Evolutionary conservation across 1,140 invertebrate genomes (phyloP), one percentile per base, ranked within the genome.

Genomic region (Eumaeus atala): DNA sequence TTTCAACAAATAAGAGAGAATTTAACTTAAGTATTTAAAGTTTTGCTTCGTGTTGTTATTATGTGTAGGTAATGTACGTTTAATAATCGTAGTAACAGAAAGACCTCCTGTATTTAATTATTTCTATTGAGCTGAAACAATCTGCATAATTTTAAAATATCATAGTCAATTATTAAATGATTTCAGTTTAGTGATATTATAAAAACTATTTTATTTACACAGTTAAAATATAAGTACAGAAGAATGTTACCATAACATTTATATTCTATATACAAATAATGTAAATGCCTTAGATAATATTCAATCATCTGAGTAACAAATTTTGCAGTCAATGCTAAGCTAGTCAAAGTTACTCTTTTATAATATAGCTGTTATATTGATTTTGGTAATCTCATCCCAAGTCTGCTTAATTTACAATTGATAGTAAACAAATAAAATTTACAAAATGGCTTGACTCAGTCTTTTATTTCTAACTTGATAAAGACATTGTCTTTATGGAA

Each of bases 361-460:
- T n/a, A n/a, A n/a, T 28, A 52, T 44, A 33, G 28, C 28, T 44
- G 3, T 47, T 16, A 51, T 66, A 14, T 44, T 44, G 10, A 40
- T 59, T 59, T 55, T 37, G 59, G 56, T 61, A 77, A 74, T 80
- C 68, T 75, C 72, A 67, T 58, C 65, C 59, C 52, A 66, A 54
- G 72, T 77, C 66, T 77, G 70, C 66, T 75, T 77, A 71, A 71
- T 70, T 69, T 75, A 66, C 58, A 68, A 72, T 66, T 66, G 66
- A 62, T 64, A 67, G 64, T 56, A 67, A 68, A 59, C 62, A 67
- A 82, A 77, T 81, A 86, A 83, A 77, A 47, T 72, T 70, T 62
- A 44, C 44, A 69, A 75, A 76, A 83, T 82, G 72, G 69, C 72
- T 77, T 76, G 66, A 67, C 61, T 86, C 79, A 86, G 83, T 86